Evolutionary conservation across 2,113 vertebrate genomes (phyloP).

Genomic region (Melanostigma gelatinosum): DNA sequence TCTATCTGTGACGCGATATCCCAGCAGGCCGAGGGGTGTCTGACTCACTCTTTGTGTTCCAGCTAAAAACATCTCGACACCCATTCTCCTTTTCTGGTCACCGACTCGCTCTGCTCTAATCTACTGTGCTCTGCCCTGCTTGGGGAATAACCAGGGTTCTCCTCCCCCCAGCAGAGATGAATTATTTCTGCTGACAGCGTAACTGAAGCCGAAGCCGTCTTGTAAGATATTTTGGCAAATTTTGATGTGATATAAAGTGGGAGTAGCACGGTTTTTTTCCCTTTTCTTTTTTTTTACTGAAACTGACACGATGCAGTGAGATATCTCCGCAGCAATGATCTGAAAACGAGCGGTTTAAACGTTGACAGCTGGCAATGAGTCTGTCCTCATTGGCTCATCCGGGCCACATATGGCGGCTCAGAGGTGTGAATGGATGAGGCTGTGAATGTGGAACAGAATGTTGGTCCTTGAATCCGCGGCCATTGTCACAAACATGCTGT

Average conservation of each 20-base stretch:
- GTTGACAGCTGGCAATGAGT: constrained; percentile 15
- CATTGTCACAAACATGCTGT: background rate
- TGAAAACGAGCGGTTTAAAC: background rate
- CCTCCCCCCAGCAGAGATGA: constrained; percentile 32
- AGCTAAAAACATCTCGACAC: constrained; percentile 66
- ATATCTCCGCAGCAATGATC: background rate
- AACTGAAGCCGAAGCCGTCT: background rate
- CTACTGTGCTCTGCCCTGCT: constrained; percentile 32
- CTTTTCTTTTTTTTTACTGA: background rate
- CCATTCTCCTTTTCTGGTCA: constrained; percentile 54
- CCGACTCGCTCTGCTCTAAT: constrained; percentile 42
- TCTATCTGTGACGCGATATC: constrained; percentile 46
- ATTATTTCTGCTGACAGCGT: constrained; percentile 20
- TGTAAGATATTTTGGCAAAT: constrained; percentile 1
- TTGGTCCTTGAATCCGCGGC: background rate
- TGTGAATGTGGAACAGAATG: constrained; percentile 24
- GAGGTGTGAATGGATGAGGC: constrained; percentile 33
- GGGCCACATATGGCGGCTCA: constrained; percentile 26
- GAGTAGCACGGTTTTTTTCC: background rate
- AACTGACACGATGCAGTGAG: constrained; percentile 2
- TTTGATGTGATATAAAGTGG: background rate
- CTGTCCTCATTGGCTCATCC: background rate
- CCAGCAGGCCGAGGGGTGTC: constrained; percentile 47
- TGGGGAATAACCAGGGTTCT: constrained; percentile 53
- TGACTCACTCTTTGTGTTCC: constrained; percentile 59